A percentile compares a stretch with the other conserved stretches of the same genome.
Conservation (phyloP, 2,888 invertebrate genomes). For the Mythimna ferrago region DNA sequence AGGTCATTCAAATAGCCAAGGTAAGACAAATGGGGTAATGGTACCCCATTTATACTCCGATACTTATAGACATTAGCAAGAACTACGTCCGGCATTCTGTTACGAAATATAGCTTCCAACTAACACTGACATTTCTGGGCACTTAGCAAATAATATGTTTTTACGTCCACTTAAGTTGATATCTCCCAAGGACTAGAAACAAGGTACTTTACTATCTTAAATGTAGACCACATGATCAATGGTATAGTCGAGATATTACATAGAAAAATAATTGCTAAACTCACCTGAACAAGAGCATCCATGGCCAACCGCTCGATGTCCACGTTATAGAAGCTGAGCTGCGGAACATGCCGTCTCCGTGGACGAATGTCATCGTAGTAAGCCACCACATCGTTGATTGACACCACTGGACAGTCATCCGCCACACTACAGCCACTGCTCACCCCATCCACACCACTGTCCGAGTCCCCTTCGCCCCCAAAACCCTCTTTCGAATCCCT, state of each 20-base stretch:
- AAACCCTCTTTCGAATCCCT: slow-evolving; percentile 87
- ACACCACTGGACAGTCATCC: slow-evolving; percentile 90
- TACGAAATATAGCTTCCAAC: slow-evolving; percentile 11
- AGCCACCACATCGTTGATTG: slow-evolving; percentile 88
- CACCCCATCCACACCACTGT: slow-evolving; percentile 91
- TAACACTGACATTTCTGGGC: slow-evolving; percentile 10
- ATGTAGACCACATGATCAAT: background rate
- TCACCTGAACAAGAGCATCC: slow-evolving; percentile 84
- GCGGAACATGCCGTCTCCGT: slow-evolving; percentile 84
- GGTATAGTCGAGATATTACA: background rate
- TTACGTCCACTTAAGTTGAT: background rate
- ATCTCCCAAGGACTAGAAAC: background rate
- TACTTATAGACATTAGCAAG: slow-evolving; percentile 18
- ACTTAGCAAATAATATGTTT: slow-evolving; percentile 1
- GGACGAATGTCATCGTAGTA: slow-evolving; percentile 87
- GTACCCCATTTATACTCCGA: slow-evolving; percentile 7
- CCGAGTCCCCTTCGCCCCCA: slow-evolving; percentile 86
- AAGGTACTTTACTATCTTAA: background rate
- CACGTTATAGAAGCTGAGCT: slow-evolving; percentile 86
- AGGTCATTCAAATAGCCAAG: slow-evolving; percentile 6
- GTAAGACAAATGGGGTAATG: slow-evolving; percentile 3
- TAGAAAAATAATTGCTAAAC: slow-evolving; percentile 50
- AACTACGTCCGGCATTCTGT: slow-evolving; percentile 11
- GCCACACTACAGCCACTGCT: slow-evolving; percentile 91
- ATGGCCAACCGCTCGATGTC: slow-evolving; percentile 86